These are phyloP conservation scores for Orchesellides sinensis DNA, from an alignment of 2,888 invertebrate genomes.

Conservation along the genomic window DNA sequence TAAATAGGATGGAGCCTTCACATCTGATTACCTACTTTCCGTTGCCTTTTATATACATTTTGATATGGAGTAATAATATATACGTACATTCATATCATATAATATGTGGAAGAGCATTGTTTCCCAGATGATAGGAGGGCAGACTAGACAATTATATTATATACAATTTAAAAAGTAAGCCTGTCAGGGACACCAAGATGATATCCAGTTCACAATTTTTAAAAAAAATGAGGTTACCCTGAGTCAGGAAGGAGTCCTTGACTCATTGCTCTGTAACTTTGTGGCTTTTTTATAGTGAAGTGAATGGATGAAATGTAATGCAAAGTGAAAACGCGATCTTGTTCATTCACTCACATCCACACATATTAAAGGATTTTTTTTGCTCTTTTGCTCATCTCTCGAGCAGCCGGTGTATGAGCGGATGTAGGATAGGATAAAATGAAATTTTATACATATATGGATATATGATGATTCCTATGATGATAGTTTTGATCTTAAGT, in stretches of 20 bases:
- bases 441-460: constrained; percentile 42
- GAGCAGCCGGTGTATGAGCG: constrained; percentile 21
- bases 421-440: constrained; percentile 51
- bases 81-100: no score
- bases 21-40: constrained; percentile 58
- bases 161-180: constrained; percentile 39
- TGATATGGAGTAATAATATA: not conserved
- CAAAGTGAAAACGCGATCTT: constrained; percentile 29
- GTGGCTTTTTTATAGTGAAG: constrained; percentile 29
- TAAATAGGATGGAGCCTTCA: constrained; percentile 58
- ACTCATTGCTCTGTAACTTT: constrained; percentile 36
- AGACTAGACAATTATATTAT: constrained; percentile 52
- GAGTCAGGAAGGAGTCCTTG: constrained; percentile 52
- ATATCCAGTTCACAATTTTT: constrained; percentile 29
- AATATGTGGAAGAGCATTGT: no score
- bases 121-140: constrained; percentile 27
- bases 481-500: constrained; percentile 8
- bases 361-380: constrained; percentile 14
- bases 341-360: constrained; percentile 38
- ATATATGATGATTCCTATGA: constrained; percentile 45
- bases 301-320: not conserved
- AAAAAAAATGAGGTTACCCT: constrained; percentile 22
- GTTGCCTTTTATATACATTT: not conserved
- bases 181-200: constrained; percentile 61
- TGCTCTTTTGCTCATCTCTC: not conserved